These are phyloP conservation scores for Chrysodeixis includens DNA, from an alignment of 2,888 invertebrate genomes.

Conservation along the genomic window DNA sequence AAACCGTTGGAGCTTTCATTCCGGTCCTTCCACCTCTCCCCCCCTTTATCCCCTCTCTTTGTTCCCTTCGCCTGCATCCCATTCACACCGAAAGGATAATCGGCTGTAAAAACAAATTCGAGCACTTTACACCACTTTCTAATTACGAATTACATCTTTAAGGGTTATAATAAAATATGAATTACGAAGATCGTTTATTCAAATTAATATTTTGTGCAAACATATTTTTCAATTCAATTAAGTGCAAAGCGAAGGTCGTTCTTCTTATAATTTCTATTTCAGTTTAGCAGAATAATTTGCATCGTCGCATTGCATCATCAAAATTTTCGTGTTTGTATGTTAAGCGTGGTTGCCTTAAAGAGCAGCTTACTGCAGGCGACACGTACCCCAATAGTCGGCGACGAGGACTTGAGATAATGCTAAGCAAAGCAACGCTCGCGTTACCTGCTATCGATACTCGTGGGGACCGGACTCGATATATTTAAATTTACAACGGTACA, in stretches of 20 bases:
- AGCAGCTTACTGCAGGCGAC: conserved; percentile 8
- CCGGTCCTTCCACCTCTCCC: conserved; percentile 20
- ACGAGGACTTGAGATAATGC: conserved; percentile 43
- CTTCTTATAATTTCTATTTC: not conserved
- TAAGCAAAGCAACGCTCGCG: conserved; percentile 49
- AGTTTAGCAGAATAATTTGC: not conserved
- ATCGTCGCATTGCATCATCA: not conserved
- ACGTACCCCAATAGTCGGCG: conserved; percentile 39
- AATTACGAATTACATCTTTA: conserved; percentile 49
- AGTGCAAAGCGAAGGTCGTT: too few species aligned
- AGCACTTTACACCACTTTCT: conserved; percentile 42
- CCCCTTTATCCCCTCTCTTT: not conserved
- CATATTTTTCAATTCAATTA: too few species aligned
- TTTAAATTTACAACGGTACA: too few species aligned
- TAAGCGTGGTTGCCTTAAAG: not conserved
- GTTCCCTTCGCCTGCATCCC: conserved; percentile 13
- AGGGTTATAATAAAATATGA: conserved; percentile 8
- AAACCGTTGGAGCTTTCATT: conserved; percentile 49
- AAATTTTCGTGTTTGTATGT: not conserved
- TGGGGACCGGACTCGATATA: not conserved
- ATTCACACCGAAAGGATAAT: conserved; percentile 56
- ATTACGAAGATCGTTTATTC: not conserved
- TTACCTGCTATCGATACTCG: conserved; percentile 33
- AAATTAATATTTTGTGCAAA: too few species aligned
- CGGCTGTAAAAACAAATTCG: conserved; percentile 58